Percentiles rank a stretch among this genome's conserved stretches.
phyloP scores from a whole-genome alignment of 2,888 invertebrate species.

The Pecten maximus region DNA sequence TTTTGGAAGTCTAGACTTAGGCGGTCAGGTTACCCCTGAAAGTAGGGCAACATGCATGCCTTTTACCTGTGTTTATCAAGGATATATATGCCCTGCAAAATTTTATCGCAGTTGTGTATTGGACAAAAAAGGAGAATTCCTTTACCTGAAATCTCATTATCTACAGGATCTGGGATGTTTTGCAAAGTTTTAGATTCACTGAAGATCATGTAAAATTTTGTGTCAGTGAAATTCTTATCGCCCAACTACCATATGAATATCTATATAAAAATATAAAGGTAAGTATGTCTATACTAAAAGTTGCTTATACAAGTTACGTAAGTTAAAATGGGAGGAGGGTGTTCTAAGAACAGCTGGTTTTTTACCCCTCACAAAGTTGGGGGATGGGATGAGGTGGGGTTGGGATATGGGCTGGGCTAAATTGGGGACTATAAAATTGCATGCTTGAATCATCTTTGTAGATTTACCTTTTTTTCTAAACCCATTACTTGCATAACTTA shows the following conservation, averaged over 20 bases:
- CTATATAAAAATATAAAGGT: not conserved
- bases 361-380: too few species aligned
- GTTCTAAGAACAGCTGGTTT: too few species aligned
- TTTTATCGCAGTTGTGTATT: not conserved
- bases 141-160: not conserved
- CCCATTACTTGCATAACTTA: too few species aligned
- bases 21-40: not conserved
- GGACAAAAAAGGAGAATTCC: not conserved
- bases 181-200: not conserved
- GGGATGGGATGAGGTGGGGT: too few species aligned
- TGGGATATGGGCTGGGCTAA: too few species aligned
- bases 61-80: slow-evolving; percentile 9
- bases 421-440: too few species aligned
- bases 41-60: not conserved
- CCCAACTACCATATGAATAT: not conserved
- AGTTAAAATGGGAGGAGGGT: too few species aligned
- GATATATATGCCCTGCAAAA: not conserved
- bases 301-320: too few species aligned
- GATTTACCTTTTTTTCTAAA: too few species aligned
- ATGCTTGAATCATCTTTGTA: too few species aligned
- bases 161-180: not conserved
- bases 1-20: not conserved
- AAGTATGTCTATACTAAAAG: too few species aligned
- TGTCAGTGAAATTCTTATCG: not conserved
- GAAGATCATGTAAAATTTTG: not conserved